Conservation (phyloP, 1,140 invertebrate species). For the Vanessa atalanta region DNA sequence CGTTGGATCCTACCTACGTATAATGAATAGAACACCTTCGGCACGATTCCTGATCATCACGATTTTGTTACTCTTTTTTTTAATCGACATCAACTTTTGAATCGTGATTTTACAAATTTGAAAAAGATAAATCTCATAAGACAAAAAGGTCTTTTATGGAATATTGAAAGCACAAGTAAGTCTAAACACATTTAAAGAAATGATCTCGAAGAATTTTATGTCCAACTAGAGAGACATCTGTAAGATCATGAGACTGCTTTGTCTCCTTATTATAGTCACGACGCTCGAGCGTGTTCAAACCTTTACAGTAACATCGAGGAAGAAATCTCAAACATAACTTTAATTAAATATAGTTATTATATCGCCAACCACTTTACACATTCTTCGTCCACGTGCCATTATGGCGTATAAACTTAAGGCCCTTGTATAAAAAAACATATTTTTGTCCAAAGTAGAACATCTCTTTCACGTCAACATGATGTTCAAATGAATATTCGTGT, state of each 20-base stretch:
- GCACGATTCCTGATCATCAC: too few relatives aligned
- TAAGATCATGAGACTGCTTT: neutral
- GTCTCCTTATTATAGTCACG: neutral
- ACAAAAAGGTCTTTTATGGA: too few relatives aligned
- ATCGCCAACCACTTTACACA: slow-evolving; percentile 1
- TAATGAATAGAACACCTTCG: too few relatives aligned
- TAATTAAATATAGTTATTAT: slow-evolving; percentile 1
- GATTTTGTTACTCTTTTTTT: too few relatives aligned
- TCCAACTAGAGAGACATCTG: neutral
- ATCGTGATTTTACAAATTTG: too few relatives aligned
- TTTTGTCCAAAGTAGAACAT: slow-evolving; percentile 2
- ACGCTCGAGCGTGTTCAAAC: neutral
- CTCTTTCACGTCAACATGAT: slow-evolving; percentile 40
- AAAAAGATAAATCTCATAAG: too few relatives aligned
- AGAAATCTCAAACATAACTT: neutral
- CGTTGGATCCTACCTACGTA: too few relatives aligned
- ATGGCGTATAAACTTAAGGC: neutral
- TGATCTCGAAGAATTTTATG: neutral
- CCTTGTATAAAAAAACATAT: neutral
- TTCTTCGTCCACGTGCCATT: slow-evolving; percentile 12
- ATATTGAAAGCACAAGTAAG: too few relatives aligned
- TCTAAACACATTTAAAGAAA: too few relatives aligned
- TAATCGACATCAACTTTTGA: too few relatives aligned
- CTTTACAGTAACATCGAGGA: neutral
- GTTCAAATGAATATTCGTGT: slow-evolving; percentile 52